Evolutionary conservation across 1,140 invertebrate species (phyloP).

Genomic region (Anoplophora glabripennis): DNA sequence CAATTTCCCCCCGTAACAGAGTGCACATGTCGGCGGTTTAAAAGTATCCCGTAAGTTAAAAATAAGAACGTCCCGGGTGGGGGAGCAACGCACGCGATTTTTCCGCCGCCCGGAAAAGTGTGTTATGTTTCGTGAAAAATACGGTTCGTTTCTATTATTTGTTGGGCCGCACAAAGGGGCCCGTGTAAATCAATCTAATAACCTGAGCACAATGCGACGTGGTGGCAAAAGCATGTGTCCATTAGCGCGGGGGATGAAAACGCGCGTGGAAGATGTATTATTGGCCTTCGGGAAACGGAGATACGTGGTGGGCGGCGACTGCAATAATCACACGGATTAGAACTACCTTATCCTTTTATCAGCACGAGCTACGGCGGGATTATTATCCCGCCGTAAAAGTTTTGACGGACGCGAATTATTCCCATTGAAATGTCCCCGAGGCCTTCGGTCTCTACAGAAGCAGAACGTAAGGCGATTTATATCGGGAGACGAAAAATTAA

Average conservation of each 20-base stretch:
- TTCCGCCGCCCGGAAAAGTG: constrained; percentile 3
- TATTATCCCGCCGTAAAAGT: too few relatives aligned
- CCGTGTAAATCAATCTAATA: constrained; percentile 3
- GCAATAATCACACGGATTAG: background rate
- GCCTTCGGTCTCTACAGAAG: too few relatives aligned
- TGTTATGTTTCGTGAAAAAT: constrained; percentile 11
- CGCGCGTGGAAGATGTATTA: background rate
- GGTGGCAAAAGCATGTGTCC: background rate
- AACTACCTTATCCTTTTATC: constrained; percentile 3
- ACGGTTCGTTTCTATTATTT: constrained; percentile 6
- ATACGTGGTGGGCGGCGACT: background rate
- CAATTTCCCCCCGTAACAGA: too few relatives aligned
- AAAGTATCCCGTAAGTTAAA: too few relatives aligned
- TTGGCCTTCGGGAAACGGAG: background rate
- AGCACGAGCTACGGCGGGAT: background rate
- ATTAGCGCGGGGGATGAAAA: background rate
- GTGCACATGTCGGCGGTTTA: too few relatives aligned
- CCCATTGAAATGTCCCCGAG: too few relatives aligned
- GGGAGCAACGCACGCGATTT: background rate
- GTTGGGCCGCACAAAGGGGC: background rate
- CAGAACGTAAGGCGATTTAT: too few relatives aligned
- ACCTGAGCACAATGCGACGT: constrained; percentile 1
- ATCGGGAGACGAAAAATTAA: too few relatives aligned
- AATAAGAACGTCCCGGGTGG: too few relatives aligned
- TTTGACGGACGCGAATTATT: too few relatives aligned